Percentiles rank a stretch among this genome's conserved stretches.
Evolutionary conservation across 2,888 invertebrate genomes (phyloP).

Genomic region (Pollenia griseotomentosa): DNA sequence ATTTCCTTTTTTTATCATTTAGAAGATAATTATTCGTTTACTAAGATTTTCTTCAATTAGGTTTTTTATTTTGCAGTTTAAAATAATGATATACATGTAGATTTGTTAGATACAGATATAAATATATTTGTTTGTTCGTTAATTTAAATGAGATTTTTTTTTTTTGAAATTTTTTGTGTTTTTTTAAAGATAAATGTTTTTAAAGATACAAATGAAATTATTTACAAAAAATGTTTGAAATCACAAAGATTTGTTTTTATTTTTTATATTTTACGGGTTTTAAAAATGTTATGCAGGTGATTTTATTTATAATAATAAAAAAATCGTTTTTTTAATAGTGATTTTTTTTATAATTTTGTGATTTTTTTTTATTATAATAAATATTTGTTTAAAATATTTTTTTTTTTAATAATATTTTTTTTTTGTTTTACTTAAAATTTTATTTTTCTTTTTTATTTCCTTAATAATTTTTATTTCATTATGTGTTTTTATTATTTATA

Average conservation of each 20-base stretch:
- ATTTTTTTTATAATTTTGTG: slow-evolving; percentile 26
- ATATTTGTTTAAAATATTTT: slow-evolving; percentile 36
- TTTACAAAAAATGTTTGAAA: slow-evolving; percentile 62
- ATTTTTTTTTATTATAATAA: slow-evolving; percentile 33
- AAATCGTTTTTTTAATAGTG: slow-evolving; percentile 36
- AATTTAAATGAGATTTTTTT: slow-evolving; percentile 32
- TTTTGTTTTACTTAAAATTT: slow-evolving; percentile 37
- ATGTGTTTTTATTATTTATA: slow-evolving; percentile 27
- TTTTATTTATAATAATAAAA: slow-evolving; percentile 3
- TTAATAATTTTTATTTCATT: slow-evolving; percentile 24
- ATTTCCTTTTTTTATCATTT: slow-evolving; percentile 51
- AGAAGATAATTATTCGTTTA: slow-evolving; percentile 70
- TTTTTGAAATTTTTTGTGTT: too few species aligned
- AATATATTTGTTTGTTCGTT: slow-evolving; percentile 32
- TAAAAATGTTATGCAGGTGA: slow-evolving; percentile 40
- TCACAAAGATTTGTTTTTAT: slow-evolving; percentile 5
- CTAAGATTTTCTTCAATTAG: slow-evolving; percentile 46
- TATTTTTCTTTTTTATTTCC: slow-evolving; percentile 30
- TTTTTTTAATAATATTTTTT: slow-evolving; percentile 4
- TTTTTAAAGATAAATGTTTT: slow-evolving; percentile 20
- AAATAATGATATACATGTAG: slow-evolving; percentile 74
- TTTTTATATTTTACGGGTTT: slow-evolving; percentile 27
- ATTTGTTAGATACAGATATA: slow-evolving; percentile 70
- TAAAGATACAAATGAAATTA: slow-evolving; percentile 59
- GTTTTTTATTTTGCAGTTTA: slow-evolving; percentile 49